These are phyloP conservation scores for Drosophila tanythrix DNA, from an alignment of 2,888 invertebrate genomes.

Conservation along the genomic window DNA sequence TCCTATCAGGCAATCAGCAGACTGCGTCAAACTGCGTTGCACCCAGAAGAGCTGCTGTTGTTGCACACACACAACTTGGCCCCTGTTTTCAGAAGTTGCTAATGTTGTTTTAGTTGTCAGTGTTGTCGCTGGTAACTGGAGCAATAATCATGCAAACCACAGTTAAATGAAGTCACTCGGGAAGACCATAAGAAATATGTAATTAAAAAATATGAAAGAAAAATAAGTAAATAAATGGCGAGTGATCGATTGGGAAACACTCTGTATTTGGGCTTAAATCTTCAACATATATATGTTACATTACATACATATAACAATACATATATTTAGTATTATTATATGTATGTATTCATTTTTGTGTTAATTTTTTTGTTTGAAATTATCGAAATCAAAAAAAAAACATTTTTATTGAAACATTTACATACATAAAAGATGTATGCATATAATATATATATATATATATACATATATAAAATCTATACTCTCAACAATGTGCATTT, in stretches of 20 bases:
- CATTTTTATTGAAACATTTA: neutral
- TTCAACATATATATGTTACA: neutral
- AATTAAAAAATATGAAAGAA: conserved; percentile 22
- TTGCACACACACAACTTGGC: conserved; percentile 51
- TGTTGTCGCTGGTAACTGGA: conserved; percentile 66
- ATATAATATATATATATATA: neutral
- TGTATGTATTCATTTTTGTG: neutral
- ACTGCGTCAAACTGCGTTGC: conserved; percentile 11
- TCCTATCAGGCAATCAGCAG: conserved; percentile 2
- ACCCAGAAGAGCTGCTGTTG: conserved; percentile 35
- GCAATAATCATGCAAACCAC: conserved; percentile 80
- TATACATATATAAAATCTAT: neutral
- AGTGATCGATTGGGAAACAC: neutral
- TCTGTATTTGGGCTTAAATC: neutral
- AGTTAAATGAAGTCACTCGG: conserved; percentile 77
- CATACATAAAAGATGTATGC: neutral
- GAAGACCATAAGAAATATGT: conserved; percentile 54
- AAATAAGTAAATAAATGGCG: neutral
- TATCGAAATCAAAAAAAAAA: neutral
- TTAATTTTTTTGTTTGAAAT: neutral
- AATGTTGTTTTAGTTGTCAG: conserved; percentile 14
- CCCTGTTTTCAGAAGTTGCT: conserved; percentile 40
- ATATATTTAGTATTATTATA: too few species aligned
- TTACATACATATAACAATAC: neutral
- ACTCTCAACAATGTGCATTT: neutral